These are phyloP conservation scores for Cheilosia pagana DNA, from an alignment of 2,888 invertebrate genomes.

Conservation along the genomic window DNA sequence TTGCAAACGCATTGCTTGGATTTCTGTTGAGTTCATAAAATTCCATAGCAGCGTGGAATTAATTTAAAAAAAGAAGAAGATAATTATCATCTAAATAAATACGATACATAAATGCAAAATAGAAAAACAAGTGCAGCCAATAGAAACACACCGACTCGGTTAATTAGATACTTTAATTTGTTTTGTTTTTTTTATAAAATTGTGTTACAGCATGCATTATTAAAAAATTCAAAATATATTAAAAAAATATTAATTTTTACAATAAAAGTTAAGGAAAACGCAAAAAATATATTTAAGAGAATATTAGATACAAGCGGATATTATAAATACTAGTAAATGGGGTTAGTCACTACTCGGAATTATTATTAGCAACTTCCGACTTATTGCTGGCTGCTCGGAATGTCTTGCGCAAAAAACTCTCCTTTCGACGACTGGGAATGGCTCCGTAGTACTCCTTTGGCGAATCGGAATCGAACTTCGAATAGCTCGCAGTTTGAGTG, in stretches of 20 bases:
- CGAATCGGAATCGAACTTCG: constrained; percentile 21
- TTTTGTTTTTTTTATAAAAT: constrained; percentile 8
- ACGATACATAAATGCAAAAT: neutral
- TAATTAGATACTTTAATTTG: constrained; percentile 32
- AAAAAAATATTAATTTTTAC: neutral
- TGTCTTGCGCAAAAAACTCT: constrained; percentile 84
- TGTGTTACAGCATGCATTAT: constrained; percentile 60
- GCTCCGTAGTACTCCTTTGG: constrained; percentile 67
- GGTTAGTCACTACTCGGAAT: constrained; percentile 53
- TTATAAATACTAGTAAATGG: constrained; percentile 3
- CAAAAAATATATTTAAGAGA: constrained; percentile 16
- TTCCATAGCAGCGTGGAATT: constrained; percentile 78
- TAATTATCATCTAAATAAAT: constrained; percentile 69
- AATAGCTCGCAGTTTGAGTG: neutral
- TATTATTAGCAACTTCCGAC: constrained; percentile 73
- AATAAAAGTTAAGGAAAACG: constrained; percentile 12
- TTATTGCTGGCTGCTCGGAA: constrained; percentile 81
- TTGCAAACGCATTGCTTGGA: constrained; percentile 82
- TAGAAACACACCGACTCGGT: constrained; percentile 37
- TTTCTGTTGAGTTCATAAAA: constrained; percentile 79
- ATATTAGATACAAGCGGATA: constrained; percentile 38
- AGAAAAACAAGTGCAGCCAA: constrained; percentile 22
- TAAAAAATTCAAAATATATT: constrained; percentile 2
- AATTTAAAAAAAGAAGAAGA: constrained; percentile 73
- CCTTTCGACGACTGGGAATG: constrained; percentile 79